phyloP scores from a whole-genome alignment of 2,888 invertebrate species.

The Luffia ferchaultella region DNA sequence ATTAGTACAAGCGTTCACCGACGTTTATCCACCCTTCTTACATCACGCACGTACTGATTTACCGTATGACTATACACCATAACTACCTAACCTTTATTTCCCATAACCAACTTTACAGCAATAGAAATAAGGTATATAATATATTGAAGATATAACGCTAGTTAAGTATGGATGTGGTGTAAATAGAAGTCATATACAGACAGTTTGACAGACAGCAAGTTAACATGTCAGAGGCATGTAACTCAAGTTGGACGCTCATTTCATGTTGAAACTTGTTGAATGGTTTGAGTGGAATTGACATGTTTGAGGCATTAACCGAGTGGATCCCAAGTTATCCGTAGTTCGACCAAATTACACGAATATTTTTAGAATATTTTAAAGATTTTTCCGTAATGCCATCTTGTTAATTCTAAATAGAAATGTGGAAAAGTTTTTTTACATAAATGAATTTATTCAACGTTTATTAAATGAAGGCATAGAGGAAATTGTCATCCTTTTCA shows the following conservation, averaged over 20 bases:
- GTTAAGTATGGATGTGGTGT: conserved; percentile 1
- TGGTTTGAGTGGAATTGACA: conserved; percentile 22
- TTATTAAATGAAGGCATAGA: no score
- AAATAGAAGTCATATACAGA: conserved; percentile 35
- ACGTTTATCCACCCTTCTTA: conserved; percentile 59
- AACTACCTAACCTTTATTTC: conserved; percentile 28
- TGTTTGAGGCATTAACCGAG: not conserved
- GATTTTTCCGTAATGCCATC: no score
- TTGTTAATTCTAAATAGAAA: no score
- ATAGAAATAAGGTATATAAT: conserved; percentile 9
- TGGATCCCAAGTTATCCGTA: not conserved
- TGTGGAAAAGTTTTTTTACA: no score
- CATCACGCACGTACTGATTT: conserved; percentile 57
- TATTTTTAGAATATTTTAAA: no score
- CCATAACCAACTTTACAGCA: conserved; percentile 31
- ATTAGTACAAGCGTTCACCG: conserved; percentile 66
- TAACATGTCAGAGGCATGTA: conserved; percentile 58
- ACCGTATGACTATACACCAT: conserved; percentile 34
- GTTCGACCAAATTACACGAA: no score
- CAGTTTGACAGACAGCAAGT: conserved; percentile 62
- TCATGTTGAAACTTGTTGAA: conserved; percentile 44
- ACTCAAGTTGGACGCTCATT: conserved; percentile 20
- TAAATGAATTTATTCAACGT: conserved; percentile 2
- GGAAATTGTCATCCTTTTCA: no score
- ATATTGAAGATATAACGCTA: not conserved